Conservation (phyloP, 2,113 vertebrate genomes). For the Psettodes erumei region DNA sequence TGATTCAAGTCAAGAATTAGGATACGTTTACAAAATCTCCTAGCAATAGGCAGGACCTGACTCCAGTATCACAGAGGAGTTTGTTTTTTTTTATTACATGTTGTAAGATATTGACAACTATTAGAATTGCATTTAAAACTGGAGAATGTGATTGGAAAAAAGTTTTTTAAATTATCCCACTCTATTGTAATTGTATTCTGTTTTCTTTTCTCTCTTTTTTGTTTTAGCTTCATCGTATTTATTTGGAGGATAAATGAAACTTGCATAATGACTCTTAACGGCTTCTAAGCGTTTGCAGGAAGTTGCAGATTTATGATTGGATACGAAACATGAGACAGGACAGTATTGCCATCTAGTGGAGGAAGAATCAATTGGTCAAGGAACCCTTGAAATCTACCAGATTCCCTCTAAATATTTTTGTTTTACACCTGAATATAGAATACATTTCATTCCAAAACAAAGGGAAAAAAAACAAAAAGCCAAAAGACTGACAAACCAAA, state of each 20-base stretch:
- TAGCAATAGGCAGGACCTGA: too few species aligned
- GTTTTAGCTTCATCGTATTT: not conserved
- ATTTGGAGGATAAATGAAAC: not conserved
- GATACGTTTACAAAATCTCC: not conserved
- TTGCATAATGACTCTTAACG: not conserved
- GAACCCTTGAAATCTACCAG: not conserved
- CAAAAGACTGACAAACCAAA: too few species aligned
- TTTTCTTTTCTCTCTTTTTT: not conserved
- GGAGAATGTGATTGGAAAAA: not conserved
- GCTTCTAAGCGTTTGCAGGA: not conserved
- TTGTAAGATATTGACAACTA: not conserved
- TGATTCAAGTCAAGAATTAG: not conserved
- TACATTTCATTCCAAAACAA: not conserved
- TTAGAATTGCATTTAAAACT: not conserved
- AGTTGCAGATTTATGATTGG: not conserved
- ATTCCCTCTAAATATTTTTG: not conserved
- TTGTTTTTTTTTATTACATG: accelerated
- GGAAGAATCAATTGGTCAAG: not conserved
- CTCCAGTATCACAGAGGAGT: not conserved
- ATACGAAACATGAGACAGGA: constrained; percentile 11
- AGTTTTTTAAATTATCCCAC: not conserved
- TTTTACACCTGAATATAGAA: not conserved
- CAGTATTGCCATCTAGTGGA: constrained; percentile 69
- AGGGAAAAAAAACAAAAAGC: not conserved
- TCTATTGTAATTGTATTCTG: not conserved